Evolutionary conservation across 1,140 invertebrate species (phyloP), one percentile per base, ranked within the genome.

Genomic region (Drosophila murphyi): DNA sequence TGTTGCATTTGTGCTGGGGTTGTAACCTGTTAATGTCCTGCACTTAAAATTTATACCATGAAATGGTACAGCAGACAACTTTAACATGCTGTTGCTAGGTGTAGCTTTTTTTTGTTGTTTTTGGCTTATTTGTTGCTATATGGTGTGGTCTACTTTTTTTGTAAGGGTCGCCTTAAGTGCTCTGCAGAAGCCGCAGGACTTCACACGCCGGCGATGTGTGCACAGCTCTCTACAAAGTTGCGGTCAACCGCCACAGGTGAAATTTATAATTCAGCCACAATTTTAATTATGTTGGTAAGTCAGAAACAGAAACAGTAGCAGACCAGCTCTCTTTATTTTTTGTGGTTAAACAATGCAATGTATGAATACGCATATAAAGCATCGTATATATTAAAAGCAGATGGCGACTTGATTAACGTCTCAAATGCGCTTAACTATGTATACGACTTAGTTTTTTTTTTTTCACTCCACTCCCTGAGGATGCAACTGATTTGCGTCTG

Each of bases 1-100:
- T 55, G 32, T 63, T 32, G 12, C 28, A 12, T 47, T 48, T 50
- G 64, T 6, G 43, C 4, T 61, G 50, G 65, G 62, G 57, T 52
- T 77, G 76, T 71, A 83, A 74, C 77, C 67, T 80, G 77, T 89
- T 88, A 88, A 88, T 88, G 83, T 83, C 60, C 60, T 83, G 83
- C 85, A 89, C 83, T 89, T 89, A 88, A 88, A 88, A 88, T 89
- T 83, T 89, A 89, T 83, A 71, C 55, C 62, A 68, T 67, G 80
- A 71, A 85, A 69, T 67, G 70, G 65, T 69, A 62, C 41, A 63
- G 79, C 80, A 88, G 83, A 88, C 83, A 87, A 82, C 79, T 88
- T 87, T 88, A 88, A 87, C 62, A 74, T 61, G 64, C 48, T 63
- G 54, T 54, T 60, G 8, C 20, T 41, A 43, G 29, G n/a, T 8